Percentiles rank a stretch among this genome's conserved stretches.
These are phyloP conservation scores for Cordilura impudica DNA, from an alignment of 2,888 invertebrate genomes.

Conservation along the genomic window DNA sequence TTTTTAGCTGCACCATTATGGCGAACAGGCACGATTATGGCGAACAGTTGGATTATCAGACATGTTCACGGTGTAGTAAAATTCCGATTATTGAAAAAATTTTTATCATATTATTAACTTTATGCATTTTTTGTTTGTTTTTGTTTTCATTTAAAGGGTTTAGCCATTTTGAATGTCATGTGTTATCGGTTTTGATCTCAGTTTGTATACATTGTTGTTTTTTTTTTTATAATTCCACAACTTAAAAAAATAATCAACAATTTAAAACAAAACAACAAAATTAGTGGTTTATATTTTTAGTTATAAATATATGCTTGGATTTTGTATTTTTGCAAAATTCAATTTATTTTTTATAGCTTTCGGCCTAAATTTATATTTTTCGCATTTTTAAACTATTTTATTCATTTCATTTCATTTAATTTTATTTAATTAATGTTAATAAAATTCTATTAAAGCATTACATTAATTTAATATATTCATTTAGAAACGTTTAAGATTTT, in stretches of 20 bases:
- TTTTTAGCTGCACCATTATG: too few species aligned
- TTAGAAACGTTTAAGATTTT: not conserved
- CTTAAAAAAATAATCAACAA: constrained; percentile 21
- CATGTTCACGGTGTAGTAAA: too few species aligned
- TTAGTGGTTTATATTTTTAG: not conserved
- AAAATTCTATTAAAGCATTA: constrained; percentile 41
- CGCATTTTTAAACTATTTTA: constrained; percentile 16
- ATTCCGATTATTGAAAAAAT: too few species aligned
- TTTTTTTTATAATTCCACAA: constrained; percentile 26
- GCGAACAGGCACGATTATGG: too few species aligned
- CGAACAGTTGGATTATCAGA: too few species aligned
- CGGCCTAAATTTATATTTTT: not conserved
- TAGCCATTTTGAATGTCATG: constrained; percentile 73
- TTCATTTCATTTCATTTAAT: constrained; percentile 29
- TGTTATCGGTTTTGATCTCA: constrained; percentile 75
- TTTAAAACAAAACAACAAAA: too few species aligned
- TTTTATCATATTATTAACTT: too few species aligned
- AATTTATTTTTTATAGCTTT: not conserved
- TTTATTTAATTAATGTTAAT: constrained; percentile 36
- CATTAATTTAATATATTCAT: constrained; percentile 31
- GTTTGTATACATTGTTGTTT: constrained; percentile 15
- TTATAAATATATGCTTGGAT: constrained; percentile 5
- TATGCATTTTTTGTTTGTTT: constrained; percentile 19
- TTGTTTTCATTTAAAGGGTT: not conserved
- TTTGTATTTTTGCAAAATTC: constrained; percentile 35